Percentiles rank a stretch among this genome's conserved stretches.
Conservation (phyloP, 1,140 invertebrate species). For the Bombus ignitus region DNA sequence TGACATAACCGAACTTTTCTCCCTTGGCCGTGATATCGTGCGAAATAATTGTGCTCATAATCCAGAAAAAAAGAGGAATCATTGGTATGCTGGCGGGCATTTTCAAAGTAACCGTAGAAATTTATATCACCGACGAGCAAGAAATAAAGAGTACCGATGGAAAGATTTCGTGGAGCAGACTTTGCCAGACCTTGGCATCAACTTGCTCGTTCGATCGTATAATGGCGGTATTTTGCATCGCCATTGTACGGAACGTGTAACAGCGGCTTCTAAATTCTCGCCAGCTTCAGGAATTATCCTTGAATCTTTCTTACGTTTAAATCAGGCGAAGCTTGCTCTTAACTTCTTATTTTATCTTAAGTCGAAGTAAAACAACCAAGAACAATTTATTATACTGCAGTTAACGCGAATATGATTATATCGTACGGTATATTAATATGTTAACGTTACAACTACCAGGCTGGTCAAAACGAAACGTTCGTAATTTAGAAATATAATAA, state of each 20-base stretch:
- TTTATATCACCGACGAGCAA: not conserved
- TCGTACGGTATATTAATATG: not conserved
- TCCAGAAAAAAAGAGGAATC: not conserved
- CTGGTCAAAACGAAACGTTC: too few relatives aligned
- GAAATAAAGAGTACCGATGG: slow-evolving; percentile 6
- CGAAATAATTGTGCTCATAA: slow-evolving; percentile 11
- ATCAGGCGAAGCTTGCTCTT: not conserved
- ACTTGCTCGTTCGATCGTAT: slow-evolving; percentile 20
- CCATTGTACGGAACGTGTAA: not conserved
- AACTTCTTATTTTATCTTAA: not conserved
- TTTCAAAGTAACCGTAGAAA: not conserved
- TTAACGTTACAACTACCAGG: not conserved
- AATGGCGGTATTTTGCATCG: slow-evolving; percentile 15
- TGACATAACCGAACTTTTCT: not conserved
- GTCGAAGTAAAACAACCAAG: too few relatives aligned
- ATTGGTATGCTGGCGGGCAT: not conserved
- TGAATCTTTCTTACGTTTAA: not conserved
- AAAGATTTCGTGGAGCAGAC: not conserved
- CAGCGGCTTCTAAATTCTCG: not conserved
- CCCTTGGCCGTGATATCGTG: not conserved
- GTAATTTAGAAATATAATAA: too few relatives aligned
- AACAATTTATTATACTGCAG: not conserved
- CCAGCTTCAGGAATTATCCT: not conserved
- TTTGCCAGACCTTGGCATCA: not conserved
- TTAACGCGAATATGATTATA: not conserved